These are phyloP conservation scores for Deroptyus accipitrinus DNA, from an alignment of 2,113 vertebrate species.

Conservation along the genomic window DNA sequence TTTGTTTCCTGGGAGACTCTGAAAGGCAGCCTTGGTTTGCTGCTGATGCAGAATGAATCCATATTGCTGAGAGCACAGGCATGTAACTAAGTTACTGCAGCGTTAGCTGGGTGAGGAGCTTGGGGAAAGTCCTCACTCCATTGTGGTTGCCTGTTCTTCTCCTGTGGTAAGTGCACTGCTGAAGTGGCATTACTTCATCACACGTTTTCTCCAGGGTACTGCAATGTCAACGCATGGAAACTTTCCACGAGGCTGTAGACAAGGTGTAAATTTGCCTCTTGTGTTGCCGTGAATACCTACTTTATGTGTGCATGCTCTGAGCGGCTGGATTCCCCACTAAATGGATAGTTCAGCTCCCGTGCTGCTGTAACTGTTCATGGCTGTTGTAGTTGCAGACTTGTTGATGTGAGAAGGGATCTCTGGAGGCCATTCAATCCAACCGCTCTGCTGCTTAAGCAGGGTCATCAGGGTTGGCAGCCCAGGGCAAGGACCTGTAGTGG, in stretches of 20 bases:
- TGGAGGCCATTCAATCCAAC: background rate
- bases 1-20: background rate
- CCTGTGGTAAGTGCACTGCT: background rate
- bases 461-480: background rate
- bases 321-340: background rate
- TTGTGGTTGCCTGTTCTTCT: background rate
- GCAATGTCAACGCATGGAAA: background rate
- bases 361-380: background rate
- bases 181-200: conserved; percentile 1
- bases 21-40: background rate
- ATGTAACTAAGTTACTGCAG: background rate
- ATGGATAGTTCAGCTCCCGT: background rate
- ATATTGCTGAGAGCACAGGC: background rate
- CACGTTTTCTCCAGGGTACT: conserved; percentile 16
- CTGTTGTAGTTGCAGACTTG: background rate
- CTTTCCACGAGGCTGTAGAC: background rate
- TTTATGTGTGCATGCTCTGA: background rate
- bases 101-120: background rate
- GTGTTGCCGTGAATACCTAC: background rate
- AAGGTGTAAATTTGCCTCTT: background rate
- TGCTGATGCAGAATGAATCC: background rate
- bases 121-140: background rate
- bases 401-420: background rate
- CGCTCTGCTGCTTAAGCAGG: background rate
- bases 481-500: background rate